Base-by-base conservation (phyloP, 2,888 invertebrate genomes). In the Lypha dubia region DNA sequence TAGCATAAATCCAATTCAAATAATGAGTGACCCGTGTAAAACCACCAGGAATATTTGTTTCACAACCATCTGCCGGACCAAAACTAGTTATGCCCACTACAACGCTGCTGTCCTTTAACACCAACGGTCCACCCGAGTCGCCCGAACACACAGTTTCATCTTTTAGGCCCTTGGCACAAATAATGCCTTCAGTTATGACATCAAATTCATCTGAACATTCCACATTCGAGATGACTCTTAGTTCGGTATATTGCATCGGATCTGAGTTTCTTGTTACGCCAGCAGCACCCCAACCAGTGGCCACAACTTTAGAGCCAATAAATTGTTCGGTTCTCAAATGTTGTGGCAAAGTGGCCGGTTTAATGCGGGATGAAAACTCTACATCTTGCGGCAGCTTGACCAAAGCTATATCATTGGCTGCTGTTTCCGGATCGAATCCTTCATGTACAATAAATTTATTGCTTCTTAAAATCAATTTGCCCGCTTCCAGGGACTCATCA, bases 21-120 rank as follows among this genome's bases (percentile, higher is more conserved):
- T 91, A 92, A 53, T 89, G 86, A 3, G 91, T 90, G 3, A 92
- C 90, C 32, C 92, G 87, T 0, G 91, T 91, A 84, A 92, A 92
- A 11, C 92, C 92, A 0, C 91, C 91, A 1, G 92, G 90, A n/a
- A 91, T 88, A 56, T 88, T 90, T 8, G 89, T 90, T 70, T 91
- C 90, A 84, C 92, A 92, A 0, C 90, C 90, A 76, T 89, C 89
- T 20, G 89, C 89, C 0, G 91, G 91, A 0, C 92, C 92, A 73
- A 92, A 92, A 70, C 92, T 92, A 0, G 92, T 92, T 3, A 92
- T 88, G 62, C 92, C 92, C 56, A 92, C 89, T n/a, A 92, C 88
- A 0, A 87, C 80, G 49, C 88, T 87, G 2, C 90, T 89, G 44
- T 88, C 89, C 62, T 90, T 90, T 0, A 91, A 82, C 0, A 92